Evolutionary conservation across 2,888 invertebrate species (phyloP), one percentile per base, ranked within the genome.

Genomic region (Marasmarcha lunaedactyla): DNA sequence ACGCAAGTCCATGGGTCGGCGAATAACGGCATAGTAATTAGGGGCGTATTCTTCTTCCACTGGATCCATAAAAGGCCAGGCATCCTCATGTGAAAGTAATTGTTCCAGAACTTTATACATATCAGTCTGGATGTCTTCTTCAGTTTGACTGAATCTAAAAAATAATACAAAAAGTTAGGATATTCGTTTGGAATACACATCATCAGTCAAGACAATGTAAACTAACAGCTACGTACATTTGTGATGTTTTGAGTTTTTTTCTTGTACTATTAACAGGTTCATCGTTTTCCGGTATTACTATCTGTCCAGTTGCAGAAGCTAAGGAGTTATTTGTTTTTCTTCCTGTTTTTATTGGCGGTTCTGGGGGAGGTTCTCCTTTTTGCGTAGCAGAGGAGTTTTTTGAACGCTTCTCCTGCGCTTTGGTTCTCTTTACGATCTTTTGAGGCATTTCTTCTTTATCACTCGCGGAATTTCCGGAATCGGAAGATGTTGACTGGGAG

Each of bases 31-130:
- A 59, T 90, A 90, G 63, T 90, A 92, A 68, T 93, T 91, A 0
- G 97, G 96, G 0, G 96, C 96, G 63, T 93, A 94, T 59, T 94
- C 93, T 63, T 96, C 95, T 56, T 95, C 94, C 1, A 97, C 96
- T 0, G 96, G 94, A 61, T 95, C 94, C 63, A 93, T 87, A 71
- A 97, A 97, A 0, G 96, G 96, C 96, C 96, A 97, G 0, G 96
- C 94, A 65, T 97, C 95, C 42, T 92, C 90, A 64, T 96, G 95
- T 54, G 91, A 90, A 58, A 92, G 93, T 30, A 97, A 87, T 57
- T 91, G 89, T 63, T 95, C 93, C 42, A 97, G 81, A 42, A 97
- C 94, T 85, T 95, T 95, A 71, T 94, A 93, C 93, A 95, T 93
- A 37, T 94, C 94, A 40, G 93, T 93, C 63, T 92, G 90, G 42